Evolutionary conservation across 1,140 invertebrate genomes (phyloP).

Genomic region (Phymastichus coffea): DNA sequence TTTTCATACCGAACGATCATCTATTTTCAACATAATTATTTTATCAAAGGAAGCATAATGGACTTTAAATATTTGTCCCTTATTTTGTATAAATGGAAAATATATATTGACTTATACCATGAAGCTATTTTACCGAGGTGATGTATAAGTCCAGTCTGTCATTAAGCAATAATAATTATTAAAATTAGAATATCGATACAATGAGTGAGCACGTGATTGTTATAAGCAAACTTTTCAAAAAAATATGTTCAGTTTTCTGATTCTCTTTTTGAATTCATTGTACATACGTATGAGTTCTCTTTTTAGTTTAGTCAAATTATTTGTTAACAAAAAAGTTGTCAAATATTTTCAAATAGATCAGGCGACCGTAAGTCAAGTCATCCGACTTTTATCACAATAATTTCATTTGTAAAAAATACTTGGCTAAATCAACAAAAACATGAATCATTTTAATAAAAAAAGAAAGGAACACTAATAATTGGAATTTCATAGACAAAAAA

Average conservation of each 20-base stretch:
- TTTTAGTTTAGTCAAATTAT: constrained; percentile 21
- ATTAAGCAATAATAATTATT: no score
- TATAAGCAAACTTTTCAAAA: constrained; percentile 9
- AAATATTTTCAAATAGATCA: constrained; percentile 16
- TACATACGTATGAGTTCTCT: constrained; percentile 21
- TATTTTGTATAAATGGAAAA: no score
- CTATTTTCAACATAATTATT: constrained; percentile 2
- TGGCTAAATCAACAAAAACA: constrained; percentile 11
- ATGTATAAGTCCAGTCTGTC: no score
- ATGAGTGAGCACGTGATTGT: constrained; percentile 10
- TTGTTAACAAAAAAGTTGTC: constrained; percentile 17
- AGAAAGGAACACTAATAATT: constrained; percentile 10
- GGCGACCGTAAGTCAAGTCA: not conserved
- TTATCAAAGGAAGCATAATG: constrained; percentile 17
- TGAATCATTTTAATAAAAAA: constrained; percentile 3
- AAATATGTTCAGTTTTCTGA: constrained; percentile 10
- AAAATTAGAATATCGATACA: no score
- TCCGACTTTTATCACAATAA: constrained; percentile 24
- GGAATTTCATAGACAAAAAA: constrained; percentile 1
- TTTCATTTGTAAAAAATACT: constrained; percentile 8
- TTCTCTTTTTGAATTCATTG: constrained; percentile 2
- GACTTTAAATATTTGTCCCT: no score
- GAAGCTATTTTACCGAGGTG: no score
- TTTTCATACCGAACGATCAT: constrained; percentile 11
- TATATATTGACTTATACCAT: no score